Percentiles rank a stretch among this genome's conserved stretches.
phyloP scores from a whole-genome alignment of 2,113 vertebrate genomes.

The Heliornis fulica region DNA sequence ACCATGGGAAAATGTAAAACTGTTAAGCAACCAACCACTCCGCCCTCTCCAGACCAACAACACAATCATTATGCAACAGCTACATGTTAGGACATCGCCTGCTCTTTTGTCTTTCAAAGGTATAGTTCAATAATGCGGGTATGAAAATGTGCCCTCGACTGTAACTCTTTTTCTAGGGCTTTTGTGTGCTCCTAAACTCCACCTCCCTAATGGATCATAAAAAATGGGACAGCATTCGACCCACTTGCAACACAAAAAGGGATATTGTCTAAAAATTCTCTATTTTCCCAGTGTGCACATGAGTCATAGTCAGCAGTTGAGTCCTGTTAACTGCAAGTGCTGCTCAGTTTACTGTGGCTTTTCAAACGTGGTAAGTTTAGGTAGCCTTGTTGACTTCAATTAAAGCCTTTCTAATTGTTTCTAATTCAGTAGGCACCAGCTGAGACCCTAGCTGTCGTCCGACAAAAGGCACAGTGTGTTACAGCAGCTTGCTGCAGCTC shows the following conservation, averaged over 20 bases:
- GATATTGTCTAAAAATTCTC: constrained; percentile 45
- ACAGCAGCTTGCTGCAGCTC: neutral
- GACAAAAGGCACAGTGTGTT: neutral
- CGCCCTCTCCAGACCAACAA: constrained; percentile 71
- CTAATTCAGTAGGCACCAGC: neutral
- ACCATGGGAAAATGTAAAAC: constrained; percentile 79
- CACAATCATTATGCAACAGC: constrained; percentile 71
- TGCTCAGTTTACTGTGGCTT: neutral
- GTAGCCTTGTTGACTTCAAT: neutral
- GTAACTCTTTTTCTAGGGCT: constrained; percentile 24
- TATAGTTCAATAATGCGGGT: constrained; percentile 31
- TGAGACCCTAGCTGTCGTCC: neutral
- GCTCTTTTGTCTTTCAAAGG: constrained; percentile 64
- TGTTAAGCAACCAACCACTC: constrained; percentile 76
- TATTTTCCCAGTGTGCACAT: constrained; percentile 20
- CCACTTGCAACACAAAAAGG: constrained; percentile 50
- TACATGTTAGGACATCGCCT: constrained; percentile 71
- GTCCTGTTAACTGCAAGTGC: neutral
- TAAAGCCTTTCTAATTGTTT: constrained; percentile 44
- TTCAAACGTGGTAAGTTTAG: neutral
- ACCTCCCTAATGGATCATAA: neutral
- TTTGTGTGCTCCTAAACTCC: constrained; percentile 18
- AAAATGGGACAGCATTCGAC: constrained; percentile 40
- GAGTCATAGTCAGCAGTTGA: constrained; percentile 67
- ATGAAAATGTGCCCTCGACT: constrained; percentile 52